Evolutionary conservation across 2,113 vertebrate species (phyloP), one percentile per base, ranked within the genome.

Genomic region (Melanerpes aurifrons): DNA sequence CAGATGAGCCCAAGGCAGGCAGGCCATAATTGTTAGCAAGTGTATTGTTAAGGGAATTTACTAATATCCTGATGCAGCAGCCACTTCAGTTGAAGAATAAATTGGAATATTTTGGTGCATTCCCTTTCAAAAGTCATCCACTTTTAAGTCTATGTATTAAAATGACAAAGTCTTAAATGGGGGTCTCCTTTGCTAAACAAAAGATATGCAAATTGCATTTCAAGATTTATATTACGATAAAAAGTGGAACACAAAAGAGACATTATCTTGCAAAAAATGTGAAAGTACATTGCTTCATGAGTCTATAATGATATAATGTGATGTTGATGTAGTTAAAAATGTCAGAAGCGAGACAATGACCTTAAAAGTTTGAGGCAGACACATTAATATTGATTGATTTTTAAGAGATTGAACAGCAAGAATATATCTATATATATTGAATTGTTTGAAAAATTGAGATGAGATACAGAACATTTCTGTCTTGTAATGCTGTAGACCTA

Each of bases 151-250:
- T 87, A 81, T 97, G 95, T 97, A 97, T 97, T 98, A 97, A 97
- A 98, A 97, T 97, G 95, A 97, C 95, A 97, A 91, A 94, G 92
- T 96, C 95, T 96, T 97, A 98, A 98, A 97, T 97, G 94, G 89
- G 94, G 86, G 95, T 97, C 96, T 97, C 95, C 97, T 97, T 97
- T 10, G 16, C 97, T 97, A 98, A 98, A 98, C 97, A 98, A 98
- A 98, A 97, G 97, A 95, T 97, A 98, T 98, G 98, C 96, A 98
- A 98, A 98, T 98, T 96, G 79, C 95, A 95, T 96, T 97, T 97
- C 95, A 97, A 97, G 97, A 97, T 97, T 98, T 98, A 96, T 98
- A 98, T 98, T 98, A 98, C 94, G 97, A 98, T 98, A 98, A 98
- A 98, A 97, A 96, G 86, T 18, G 91, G 96, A 98, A 97, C 92